Evolutionary conservation across 2,888 invertebrate species (phyloP).

Genomic region (Caradrina kadenii): DNA sequence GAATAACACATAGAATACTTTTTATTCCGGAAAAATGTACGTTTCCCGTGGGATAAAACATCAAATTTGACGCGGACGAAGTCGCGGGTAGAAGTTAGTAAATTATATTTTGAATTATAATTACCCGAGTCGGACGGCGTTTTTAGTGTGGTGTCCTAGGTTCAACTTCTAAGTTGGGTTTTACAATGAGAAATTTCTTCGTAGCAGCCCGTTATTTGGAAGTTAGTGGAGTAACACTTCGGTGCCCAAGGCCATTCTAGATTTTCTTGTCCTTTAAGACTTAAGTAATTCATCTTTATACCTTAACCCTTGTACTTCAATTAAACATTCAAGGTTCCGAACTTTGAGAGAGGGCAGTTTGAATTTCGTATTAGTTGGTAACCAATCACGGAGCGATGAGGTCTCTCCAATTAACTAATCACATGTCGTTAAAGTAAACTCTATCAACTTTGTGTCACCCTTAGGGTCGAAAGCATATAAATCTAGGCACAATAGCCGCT

Average conservation of each 20-base stretch:
- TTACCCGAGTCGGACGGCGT: too few species aligned
- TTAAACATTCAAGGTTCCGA: constrained; percentile 36
- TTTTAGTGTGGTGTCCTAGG: too few species aligned
- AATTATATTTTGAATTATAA: too few species aligned
- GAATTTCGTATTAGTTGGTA: constrained; percentile 56
- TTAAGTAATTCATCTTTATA: background rate
- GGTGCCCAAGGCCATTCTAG: background rate
- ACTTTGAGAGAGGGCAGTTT: constrained; percentile 35
- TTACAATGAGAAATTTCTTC: too few species aligned
- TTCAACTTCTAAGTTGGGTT: too few species aligned
- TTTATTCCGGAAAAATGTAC: too few species aligned
- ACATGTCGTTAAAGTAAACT: constrained; percentile 57
- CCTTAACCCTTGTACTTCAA: constrained; percentile 11
- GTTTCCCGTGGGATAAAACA: too few species aligned
- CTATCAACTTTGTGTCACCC: constrained; percentile 45
- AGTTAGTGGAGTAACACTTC: too few species aligned
- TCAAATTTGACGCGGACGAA: too few species aligned
- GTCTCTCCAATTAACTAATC: constrained; percentile 62
- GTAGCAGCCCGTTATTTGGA: too few species aligned
- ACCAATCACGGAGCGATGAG: constrained; percentile 58
- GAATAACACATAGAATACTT: too few species aligned
- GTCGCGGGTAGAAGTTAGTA: too few species aligned
- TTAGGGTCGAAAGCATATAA: constrained; percentile 28
- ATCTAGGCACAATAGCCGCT: background rate
- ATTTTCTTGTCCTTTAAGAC: background rate